Evolutionary conservation across 2,888 invertebrate species (phyloP), one percentile per base, ranked within the genome.

Genomic region (Drosophila melanocephala): DNA sequence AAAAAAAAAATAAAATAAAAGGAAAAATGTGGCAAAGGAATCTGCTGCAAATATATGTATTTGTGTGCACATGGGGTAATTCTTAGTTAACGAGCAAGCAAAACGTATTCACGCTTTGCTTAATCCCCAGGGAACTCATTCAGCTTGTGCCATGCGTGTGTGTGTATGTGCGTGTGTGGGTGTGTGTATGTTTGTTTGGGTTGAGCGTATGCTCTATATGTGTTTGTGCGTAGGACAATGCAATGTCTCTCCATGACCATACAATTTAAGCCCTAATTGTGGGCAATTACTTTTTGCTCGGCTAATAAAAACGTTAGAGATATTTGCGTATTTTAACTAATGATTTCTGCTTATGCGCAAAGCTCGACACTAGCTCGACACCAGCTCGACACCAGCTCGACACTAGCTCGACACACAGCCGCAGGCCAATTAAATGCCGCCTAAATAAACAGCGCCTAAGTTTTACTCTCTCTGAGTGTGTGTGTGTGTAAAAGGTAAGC

Each of bases 231-330:
- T 89, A 81, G 89, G 83, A 80, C 76, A 68, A 75, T 61, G 77
- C 80, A 72, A 55, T 75, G 84, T 63, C 80, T 61, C 85, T 72
- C 78, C 75, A 68, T 71, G 80, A 60, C 76, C 78, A 72, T 89
- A 69, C 82, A 77, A 82, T 89, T 89, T 81, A 70, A 82, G 78
- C 77, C 86, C 84, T 83, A 91, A 89, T 91, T 89, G 81, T 69
- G 76, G 91, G 79, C 88, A 87, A 87, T 89, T 89, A 84, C 87
- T 85, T 85, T 77, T 75, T 77, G 80, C 84, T 80, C 61, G 77
- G 75, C 90, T 91, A 89, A 89, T 90, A 91, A 89, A 91, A 91
- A 88, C 87, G 90, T 84, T 91, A 90, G 81, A 88, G 78, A 81
- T 89, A 86, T 86, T 90, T 88, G 87, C 87, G 84, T 84, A 88